phyloP scores from a whole-genome alignment of 1,140 invertebrate genomes.

The Neomicropteryx cornuta region DNA sequence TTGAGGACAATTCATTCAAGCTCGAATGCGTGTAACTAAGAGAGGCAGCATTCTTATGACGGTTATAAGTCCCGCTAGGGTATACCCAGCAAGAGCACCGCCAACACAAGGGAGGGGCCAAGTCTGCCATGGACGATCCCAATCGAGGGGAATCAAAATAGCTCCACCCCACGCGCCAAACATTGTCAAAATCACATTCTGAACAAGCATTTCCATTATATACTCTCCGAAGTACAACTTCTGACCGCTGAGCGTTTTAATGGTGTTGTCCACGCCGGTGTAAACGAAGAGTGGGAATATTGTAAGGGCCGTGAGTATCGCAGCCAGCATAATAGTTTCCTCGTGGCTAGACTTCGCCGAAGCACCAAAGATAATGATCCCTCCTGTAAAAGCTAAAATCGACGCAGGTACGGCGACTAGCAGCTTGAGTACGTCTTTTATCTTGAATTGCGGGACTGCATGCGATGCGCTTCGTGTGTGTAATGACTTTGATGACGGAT shows the following conservation, averaged over 20 bases:
- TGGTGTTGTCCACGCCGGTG: constrained; percentile 42
- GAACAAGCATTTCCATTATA: constrained; percentile 43
- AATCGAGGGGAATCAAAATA: constrained; percentile 81
- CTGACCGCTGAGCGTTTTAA: constrained; percentile 41
- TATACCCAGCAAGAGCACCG: constrained; percentile 56
- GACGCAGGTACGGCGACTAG: constrained; percentile 17
- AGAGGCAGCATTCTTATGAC: constrained; percentile 29
- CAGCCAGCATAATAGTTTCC: constrained; percentile 60
- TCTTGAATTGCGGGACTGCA: too few relatives aligned
- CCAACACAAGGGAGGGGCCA: constrained; percentile 71
- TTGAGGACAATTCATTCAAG: too few relatives aligned
- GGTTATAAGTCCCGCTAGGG: constrained; percentile 43
- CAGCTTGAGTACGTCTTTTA: constrained; percentile 29
- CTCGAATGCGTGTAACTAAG: too few relatives aligned
- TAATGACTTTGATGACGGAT: too few relatives aligned
- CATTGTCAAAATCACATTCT: constrained; percentile 48
- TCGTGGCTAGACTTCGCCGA: constrained; percentile 50
- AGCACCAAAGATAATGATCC: constrained; percentile 66
- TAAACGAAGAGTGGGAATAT: constrained; percentile 52
- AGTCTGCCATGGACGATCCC: constrained; percentile 81
- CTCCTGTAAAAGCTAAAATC: constrained; percentile 41
- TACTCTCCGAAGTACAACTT: constrained; percentile 36
- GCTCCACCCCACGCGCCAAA: constrained; percentile 83
- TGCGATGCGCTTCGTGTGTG: too few relatives aligned
- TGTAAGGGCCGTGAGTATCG: constrained; percentile 53